A percentile compares a stretch with the other conserved stretches of the same genome.
These are phyloP conservation scores for Trididemnum nubilum DNA, from an alignment of 23 tunicate genomes.

Conservation along the genomic window DNA sequence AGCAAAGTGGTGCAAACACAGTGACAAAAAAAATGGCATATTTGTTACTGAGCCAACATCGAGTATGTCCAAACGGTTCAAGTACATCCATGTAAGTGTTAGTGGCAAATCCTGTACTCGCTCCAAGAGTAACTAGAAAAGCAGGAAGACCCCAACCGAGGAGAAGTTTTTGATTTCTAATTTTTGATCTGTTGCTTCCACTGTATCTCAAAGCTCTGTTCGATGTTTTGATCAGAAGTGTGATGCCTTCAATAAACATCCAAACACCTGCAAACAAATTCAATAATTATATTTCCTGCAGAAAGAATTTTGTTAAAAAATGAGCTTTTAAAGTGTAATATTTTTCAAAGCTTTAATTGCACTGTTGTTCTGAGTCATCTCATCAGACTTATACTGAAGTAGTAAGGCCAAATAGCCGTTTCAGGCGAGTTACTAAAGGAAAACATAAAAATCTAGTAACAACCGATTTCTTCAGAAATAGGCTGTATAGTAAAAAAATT, in stretches of 20 bases:
- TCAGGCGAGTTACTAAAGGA: too few relatives aligned
- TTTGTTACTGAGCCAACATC: constrained; percentile 44
- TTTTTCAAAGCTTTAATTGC: too few relatives aligned
- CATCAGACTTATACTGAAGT: too few relatives aligned
- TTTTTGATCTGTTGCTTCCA: constrained; percentile 27
- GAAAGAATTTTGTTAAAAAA: too few relatives aligned
- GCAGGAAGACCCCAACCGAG: constrained; percentile 46
- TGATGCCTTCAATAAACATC: constrained; percentile 70
- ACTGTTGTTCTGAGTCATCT: too few relatives aligned
- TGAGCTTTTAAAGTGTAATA: too few relatives aligned
- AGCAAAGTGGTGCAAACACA: constrained; percentile 37
- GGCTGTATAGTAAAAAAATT: too few relatives aligned
- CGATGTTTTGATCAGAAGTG: constrained; percentile 59
- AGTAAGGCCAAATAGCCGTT: too few relatives aligned
- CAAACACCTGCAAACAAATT: constrained; percentile 50
- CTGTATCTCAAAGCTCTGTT: constrained; percentile 25
- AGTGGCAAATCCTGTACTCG: constrained; percentile 28
- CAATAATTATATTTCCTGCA: too few relatives aligned
- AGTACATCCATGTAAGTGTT: constrained; percentile 15
- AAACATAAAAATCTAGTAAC: too few relatives aligned
- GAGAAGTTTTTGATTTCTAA: constrained; percentile 10
- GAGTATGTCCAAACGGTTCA: constrained; percentile 1
- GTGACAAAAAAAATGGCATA: constrained; percentile 5
- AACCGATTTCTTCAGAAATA: too few relatives aligned
- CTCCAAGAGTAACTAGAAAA: constrained; percentile 28